These are phyloP conservation scores for Pluvialis apricaria DNA, from an alignment of 2,113 vertebrate species.

Conservation along the genomic window DNA sequence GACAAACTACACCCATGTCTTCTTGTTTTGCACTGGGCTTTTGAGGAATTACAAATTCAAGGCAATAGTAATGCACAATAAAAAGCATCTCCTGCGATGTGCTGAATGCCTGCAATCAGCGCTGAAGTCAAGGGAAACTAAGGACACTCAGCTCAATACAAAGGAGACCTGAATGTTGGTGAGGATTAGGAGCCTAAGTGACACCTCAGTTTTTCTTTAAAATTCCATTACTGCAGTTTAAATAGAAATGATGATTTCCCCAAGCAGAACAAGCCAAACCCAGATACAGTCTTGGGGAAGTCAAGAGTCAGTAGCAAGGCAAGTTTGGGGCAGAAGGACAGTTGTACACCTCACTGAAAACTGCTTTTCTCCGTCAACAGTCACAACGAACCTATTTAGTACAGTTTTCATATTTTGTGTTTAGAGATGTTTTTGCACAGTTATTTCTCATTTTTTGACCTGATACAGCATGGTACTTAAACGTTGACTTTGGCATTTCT, in stretches of 20 bases:
- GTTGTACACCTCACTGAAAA: background rate
- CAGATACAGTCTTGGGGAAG: background rate
- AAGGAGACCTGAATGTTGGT: background rate
- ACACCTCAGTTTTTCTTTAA: background rate
- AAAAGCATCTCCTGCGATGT: background rate
- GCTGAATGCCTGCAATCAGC: background rate
- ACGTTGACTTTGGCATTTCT: background rate
- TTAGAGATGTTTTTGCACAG: background rate
- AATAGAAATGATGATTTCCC: background rate
- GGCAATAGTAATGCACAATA: background rate
- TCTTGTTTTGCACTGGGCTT: background rate
- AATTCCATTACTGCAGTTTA: background rate
- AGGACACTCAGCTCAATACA: background rate
- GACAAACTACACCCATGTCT: background rate
- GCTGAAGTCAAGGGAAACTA: background rate
- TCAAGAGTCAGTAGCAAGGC: background rate
- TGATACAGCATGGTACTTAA: background rate
- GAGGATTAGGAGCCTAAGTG: background rate
- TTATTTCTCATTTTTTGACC: background rate
- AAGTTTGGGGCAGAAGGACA: background rate
- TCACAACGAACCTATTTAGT: background rate
- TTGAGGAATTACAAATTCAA: background rate
- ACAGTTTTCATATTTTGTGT: background rate
- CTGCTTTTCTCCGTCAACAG: background rate
- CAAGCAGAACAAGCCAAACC: background rate